Base-by-base conservation (phyloP, 2,888 invertebrate species). In the Xestia xanthographa region DNA sequence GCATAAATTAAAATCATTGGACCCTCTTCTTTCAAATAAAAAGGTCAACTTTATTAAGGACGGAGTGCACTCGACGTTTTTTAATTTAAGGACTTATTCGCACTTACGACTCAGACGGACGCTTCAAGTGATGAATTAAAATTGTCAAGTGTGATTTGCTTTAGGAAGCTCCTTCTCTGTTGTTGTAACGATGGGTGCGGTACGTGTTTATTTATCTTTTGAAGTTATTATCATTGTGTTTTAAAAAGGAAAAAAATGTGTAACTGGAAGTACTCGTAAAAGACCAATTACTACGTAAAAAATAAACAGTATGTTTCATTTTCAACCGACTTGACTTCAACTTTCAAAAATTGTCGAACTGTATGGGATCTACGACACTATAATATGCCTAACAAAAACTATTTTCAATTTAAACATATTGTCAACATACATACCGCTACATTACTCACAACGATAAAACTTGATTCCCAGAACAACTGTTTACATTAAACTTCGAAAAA, bases 401-500 rank as follows among this genome's bases (percentile, higher is more conserved):
- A 20, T 17, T 34, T 6, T 45, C 26, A 11, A 45, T 26, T 14
- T 29, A 38, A 53, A 1, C 2, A 26, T 17, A 20, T 26, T 14
- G 14, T 75, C 12, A 26, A 67, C n/a, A n/a, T 12, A n/a, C 22
- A 62, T n/a, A 77, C 3, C 3, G 5, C 22, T 60, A 29, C 14
- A 66, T 48, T 20, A 66, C 29, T 71, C 38, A 45, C 66, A 38
- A 65, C 22, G 20, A 82, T 82, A 72, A 14, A 72, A 72, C 45
- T 73, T 38, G 48, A 79, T 79, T 73, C 79, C 67, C 79, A 72
- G 20, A 83, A 88, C 87, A 88, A 90, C 89, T 92, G 90, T 91
- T 92, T 91, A 91, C 90, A 92, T 92, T 89, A 89, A 86, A 82
- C 85, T 88, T 85, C 65, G 74, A 83, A 56, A 82, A 83, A 88